phyloP scores from a whole-genome alignment of 2,888 invertebrate species.

The Amblyjoppa proteus region DNA sequence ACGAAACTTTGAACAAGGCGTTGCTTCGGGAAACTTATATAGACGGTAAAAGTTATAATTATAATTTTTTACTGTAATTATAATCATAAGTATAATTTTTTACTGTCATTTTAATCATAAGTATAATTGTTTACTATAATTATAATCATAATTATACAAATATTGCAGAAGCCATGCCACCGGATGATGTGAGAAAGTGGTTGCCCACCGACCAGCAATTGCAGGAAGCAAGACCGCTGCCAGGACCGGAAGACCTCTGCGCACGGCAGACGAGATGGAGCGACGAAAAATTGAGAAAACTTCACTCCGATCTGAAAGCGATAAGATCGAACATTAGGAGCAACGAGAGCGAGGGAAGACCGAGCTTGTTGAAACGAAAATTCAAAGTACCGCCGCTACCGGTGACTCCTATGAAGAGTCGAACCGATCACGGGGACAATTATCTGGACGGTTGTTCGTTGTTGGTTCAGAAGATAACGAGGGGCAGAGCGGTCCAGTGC shows the following conservation, averaged over 20 bases:
- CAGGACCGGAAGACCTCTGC: slow-evolving; percentile 84
- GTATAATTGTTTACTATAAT: neutral
- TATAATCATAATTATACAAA: neutral
- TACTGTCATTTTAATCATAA: neutral
- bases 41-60: slow-evolving; percentile 63
- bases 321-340: slow-evolving; percentile 72
- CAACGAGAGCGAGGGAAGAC: slow-evolving; percentile 47
- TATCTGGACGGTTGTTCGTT: slow-evolving; percentile 44
- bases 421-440: slow-evolving; percentile 83
- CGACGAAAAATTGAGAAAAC: slow-evolving; percentile 87
- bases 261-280: slow-evolving; percentile 89
- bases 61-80: neutral
- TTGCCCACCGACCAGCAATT: slow-evolving; percentile 85
- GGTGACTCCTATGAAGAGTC: slow-evolving; percentile 82
- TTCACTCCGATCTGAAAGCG: slow-evolving; percentile 88
- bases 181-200: slow-evolving; percentile 86
- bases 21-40: slow-evolving; percentile 65
- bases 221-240: slow-evolving; percentile 82
- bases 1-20: slow-evolving; percentile 82
- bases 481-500: slow-evolving; percentile 91
- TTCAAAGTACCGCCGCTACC: slow-evolving; percentile 67
- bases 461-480: slow-evolving; percentile 88
- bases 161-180: slow-evolving; percentile 85
- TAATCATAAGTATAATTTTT: neutral
- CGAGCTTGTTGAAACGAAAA: slow-evolving; percentile 72